Conservation (phyloP, 2,797 vertebrate genomes). For the Melanotaenia nigrans region DNA sequence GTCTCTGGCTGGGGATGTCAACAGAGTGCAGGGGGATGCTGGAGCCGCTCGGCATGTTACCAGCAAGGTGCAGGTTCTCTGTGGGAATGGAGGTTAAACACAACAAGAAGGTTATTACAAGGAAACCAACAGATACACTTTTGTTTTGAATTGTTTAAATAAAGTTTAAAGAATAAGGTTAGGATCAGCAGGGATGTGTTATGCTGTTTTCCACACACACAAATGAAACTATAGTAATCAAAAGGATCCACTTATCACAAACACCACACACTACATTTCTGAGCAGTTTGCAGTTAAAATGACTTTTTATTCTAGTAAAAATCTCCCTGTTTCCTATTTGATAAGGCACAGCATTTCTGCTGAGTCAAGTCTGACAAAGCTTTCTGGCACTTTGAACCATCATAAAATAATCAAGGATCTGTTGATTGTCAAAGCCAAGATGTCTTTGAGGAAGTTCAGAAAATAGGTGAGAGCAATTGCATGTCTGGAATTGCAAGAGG, state of each 20-base stretch:
- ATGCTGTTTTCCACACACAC: background rate
- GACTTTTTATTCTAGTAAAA: background rate
- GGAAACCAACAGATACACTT: background rate
- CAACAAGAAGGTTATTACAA: background rate
- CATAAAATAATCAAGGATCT: constrained; percentile 1
- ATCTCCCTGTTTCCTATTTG: background rate
- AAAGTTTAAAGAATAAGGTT: background rate
- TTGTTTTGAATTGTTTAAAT: background rate
- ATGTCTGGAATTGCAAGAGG: background rate
- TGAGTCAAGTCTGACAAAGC: background rate
- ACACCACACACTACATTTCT: background rate
- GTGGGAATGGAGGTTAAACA: background rate
- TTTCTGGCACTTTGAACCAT: constrained; percentile 21
- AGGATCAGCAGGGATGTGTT: background rate
- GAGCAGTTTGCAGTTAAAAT: background rate
- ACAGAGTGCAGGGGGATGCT: constrained; percentile 70
- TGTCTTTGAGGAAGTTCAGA: constrained; percentile 2
- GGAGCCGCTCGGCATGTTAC: constrained; percentile 60
- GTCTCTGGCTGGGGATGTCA: constrained; percentile 64
- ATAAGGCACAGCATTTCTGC: background rate
- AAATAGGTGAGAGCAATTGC: background rate
- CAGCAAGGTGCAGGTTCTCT: constrained; percentile 83
- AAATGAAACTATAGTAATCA: background rate
- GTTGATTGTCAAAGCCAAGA: background rate
- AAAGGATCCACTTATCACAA: background rate